phyloP scores from a whole-genome alignment of 2,888 invertebrate species.

The Hydropsyche betteni region DNA sequence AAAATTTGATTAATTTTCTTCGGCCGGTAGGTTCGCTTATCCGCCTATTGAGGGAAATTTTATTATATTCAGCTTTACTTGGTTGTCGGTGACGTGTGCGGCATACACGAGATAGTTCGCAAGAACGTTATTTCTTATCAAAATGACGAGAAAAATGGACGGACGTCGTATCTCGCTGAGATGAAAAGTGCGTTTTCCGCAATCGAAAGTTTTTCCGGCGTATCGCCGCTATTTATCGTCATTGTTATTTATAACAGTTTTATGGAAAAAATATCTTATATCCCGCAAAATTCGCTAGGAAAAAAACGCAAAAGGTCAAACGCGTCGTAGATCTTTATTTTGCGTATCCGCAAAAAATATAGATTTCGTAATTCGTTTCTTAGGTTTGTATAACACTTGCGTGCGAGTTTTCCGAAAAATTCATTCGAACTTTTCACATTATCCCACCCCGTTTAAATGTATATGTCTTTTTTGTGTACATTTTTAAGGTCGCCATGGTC shows the following conservation, averaged over 20 bases:
- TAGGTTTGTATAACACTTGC: neutral
- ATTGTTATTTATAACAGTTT: constrained; percentile 5
- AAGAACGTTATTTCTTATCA: no score
- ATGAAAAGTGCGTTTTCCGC: constrained; percentile 7
- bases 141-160: no score
- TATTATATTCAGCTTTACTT: no score
- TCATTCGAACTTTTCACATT: constrained; percentile 14
- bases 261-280: neutral
- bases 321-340: neutral
- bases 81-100: no score
- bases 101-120: no score
- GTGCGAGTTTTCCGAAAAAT: neutral
- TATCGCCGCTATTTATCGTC: neutral
- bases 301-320: constrained; percentile 19
- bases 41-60: no score
- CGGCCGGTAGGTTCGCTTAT: no score
- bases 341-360: neutral
- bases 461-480: no score
- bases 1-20: no score
- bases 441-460: neutral
- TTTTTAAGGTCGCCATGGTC: neutral
- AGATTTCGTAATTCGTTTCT: no score
- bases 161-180: no score
- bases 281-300: neutral
- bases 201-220: constrained; percentile 11